Conservation (phyloP, 2,888 invertebrate genomes). For the Scaptomyza tumidula region DNA sequence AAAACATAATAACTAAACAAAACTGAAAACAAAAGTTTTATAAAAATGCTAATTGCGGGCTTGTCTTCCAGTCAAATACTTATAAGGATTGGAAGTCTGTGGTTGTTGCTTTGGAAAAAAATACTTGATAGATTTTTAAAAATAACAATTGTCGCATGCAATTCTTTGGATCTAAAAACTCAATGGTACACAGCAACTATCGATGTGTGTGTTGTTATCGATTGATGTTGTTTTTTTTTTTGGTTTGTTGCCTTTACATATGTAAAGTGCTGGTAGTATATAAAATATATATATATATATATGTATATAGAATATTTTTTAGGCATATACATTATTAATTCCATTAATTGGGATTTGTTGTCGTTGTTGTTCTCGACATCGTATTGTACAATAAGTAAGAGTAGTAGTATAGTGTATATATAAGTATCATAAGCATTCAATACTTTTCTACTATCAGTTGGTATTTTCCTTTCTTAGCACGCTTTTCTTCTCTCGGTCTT, state of each 20-base stretch:
- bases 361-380: background rate
- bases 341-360: conserved; percentile 42
- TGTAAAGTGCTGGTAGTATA: conserved; percentile 64
- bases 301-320: conserved; percentile 56
- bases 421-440: conserved; percentile 25
- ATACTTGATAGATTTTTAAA: conserved; percentile 24
- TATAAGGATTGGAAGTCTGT: background rate
- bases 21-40: conserved; percentile 12
- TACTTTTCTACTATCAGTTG: conserved; percentile 61
- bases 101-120: conserved; percentile 22
- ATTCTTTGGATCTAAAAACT: conserved; percentile 34
- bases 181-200: conserved; percentile 28
- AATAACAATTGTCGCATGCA: conserved; percentile 11
- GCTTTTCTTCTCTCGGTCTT: conserved; percentile 14
- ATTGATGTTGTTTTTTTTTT: conserved; percentile 12
- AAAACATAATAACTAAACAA: conserved; percentile 13
- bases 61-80: background rate
- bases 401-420: conserved; percentile 52
- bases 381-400: conserved; percentile 21
- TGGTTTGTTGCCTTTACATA: conserved; percentile 50
- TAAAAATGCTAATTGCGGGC: background rate
- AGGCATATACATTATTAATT: conserved; percentile 54
- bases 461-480: conserved; percentile 1
- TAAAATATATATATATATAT: conserved; percentile 48
- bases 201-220: background rate